Conservation (phyloP, 1,140 invertebrate species). For the Oscheius sp. region DNA sequence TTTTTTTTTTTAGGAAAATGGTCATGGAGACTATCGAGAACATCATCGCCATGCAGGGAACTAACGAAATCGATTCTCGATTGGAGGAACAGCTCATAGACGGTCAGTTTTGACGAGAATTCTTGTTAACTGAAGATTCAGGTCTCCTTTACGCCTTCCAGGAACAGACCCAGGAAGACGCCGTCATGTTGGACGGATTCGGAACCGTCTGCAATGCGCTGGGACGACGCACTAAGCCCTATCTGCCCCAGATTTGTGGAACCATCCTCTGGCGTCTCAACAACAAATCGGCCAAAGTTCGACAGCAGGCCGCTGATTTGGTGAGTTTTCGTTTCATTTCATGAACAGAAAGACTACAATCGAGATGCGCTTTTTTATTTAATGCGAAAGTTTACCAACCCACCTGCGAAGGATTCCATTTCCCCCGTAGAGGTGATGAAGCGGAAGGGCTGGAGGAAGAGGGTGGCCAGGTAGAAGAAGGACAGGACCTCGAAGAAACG, state of each 20-base stretch:
- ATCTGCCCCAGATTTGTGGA: constrained; percentile 98
- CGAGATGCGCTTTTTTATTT: too few relatives aligned
- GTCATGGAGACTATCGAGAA: constrained; percentile 99
- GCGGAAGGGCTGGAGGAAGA: not conserved
- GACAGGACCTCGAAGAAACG: not conserved
- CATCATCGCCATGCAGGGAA: constrained; percentile 91
- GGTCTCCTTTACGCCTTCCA: constrained; percentile 97
- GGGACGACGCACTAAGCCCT: constrained; percentile 93
- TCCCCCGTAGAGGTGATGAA: not conserved
- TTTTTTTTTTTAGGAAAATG: constrained; percentile 74
- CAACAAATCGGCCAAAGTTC: constrained; percentile 98
- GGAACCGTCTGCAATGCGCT: constrained; percentile 97
- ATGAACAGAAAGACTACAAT: too few relatives aligned
- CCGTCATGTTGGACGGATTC: constrained; percentile 99
- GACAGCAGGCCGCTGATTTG: constrained; percentile 97
- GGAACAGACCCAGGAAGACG: constrained; percentile 70
- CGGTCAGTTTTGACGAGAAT: constrained; percentile 61
- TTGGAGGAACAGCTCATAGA: constrained; percentile 98
- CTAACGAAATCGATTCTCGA: constrained; percentile 92
- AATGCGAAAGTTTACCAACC: too few relatives aligned
- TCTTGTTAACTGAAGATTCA: not conserved
- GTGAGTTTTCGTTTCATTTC: constrained; percentile 31
- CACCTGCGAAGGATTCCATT: too few relatives aligned
- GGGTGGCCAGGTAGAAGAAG: not conserved
- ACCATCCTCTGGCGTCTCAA: constrained; percentile 98